Evolutionary conservation across 2,888 invertebrate species (phyloP), one percentile per base, ranked within the genome.

Genomic region (Limnephilus lunatus): DNA sequence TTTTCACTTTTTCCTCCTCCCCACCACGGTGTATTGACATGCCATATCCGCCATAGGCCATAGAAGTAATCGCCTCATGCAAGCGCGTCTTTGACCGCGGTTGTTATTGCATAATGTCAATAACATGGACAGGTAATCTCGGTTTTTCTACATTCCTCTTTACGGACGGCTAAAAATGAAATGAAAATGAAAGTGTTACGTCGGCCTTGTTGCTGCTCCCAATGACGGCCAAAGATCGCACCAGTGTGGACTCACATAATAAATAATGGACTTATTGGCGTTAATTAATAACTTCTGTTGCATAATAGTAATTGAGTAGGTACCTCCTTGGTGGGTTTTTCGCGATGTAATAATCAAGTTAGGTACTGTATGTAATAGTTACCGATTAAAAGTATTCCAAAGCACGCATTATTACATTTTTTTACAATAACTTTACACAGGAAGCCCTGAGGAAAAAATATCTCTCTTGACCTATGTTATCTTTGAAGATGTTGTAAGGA

Each of bases 1-100:
- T 89, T 92, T 92, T 92, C 92, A 92, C 92, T 92, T 92, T 91
- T 92, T 82, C 80, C 25, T 81, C 25, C 81, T 53, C 92, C 90
- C 89, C 44, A 85, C 85, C 44, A 48, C 81, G 35, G 48, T 25
- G 25, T 12, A 31, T 19, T 86, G 86, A 85, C 85, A 31, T 83
- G 90, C 85, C 48, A 82, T 32, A 83, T 90, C 89, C 90, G 90
- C 48, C 89, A 81, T 35, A 81, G 89, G 35, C n/a, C 35, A 53
- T 68, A 68, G 25, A 68, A 7, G 68, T 68, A 68, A 68, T 86
- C 48, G 86, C 4, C 15, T 82, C 82, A 39, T n/a, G 85, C 85
- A 68, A 68, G 86, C 48, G 80, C 80, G 88, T 88, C 88, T 88
- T 88, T 88, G 88, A 88, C 88, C 88, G 32, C 88, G 15, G 39